Evolutionary conservation across 1,140 invertebrate species (phyloP).

Genomic region (Penaeus vannamei): DNA sequence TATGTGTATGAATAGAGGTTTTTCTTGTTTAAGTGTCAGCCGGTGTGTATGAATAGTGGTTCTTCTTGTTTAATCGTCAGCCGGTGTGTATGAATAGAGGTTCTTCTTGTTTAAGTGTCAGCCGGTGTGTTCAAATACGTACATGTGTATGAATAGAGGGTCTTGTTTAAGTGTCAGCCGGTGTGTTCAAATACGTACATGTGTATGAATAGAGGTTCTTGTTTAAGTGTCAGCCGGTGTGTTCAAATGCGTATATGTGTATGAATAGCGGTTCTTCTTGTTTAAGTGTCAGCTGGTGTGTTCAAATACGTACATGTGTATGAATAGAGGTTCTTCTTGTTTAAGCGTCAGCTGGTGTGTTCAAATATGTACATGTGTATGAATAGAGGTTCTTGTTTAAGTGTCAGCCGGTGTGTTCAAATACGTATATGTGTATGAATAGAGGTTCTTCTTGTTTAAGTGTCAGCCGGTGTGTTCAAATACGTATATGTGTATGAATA

Average conservation of each 20-base stretch:
- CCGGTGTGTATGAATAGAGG: too few relatives aligned
- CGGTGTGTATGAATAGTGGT: not conserved
- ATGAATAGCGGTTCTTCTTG: not conserved
- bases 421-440: constrained; percentile 16
- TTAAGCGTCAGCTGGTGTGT: too few relatives aligned
- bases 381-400: not conserved
- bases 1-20: too few relatives aligned
- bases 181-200: constrained; percentile 6
- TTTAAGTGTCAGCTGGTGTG: too few relatives aligned
- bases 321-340: too few relatives aligned
- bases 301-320: constrained; percentile 4
- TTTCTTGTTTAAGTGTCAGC: too few relatives aligned
- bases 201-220: too few relatives aligned
- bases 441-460: too few relatives aligned
- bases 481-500: not conserved
- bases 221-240: too few relatives aligned
- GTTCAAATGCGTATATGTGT: not conserved
- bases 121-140: not conserved
- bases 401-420: too few relatives aligned
- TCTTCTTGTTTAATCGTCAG: too few relatives aligned
- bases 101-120: too few relatives aligned
- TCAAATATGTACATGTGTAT: not conserved
- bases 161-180: not conserved
- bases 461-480: not conserved
- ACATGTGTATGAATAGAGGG: not conserved